Evolutionary conservation across 2,113 vertebrate genomes (phyloP).

Genomic region (Elephantulus edwardii): DNA sequence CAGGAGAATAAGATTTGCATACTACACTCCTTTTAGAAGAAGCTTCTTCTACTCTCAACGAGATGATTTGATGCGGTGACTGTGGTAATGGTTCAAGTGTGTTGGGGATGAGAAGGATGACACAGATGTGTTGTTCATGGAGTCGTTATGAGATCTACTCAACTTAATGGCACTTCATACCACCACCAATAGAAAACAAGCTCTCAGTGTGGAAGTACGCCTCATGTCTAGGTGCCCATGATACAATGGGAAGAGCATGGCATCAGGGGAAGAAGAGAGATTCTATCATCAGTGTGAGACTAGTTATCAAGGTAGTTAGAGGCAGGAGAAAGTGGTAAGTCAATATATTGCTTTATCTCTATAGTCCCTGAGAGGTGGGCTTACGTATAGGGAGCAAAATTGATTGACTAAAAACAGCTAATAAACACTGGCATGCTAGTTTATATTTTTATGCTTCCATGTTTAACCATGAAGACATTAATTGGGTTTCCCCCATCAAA

Average conservation of each 20-base stretch:
- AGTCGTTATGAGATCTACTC: too few relatives aligned
- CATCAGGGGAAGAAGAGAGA: background rate
- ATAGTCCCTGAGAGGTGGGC: background rate
- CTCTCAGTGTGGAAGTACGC: background rate
- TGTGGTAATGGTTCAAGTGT: too few relatives aligned
- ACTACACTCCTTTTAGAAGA: background rate
- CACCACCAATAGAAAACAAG: background rate
- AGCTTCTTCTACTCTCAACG: too few relatives aligned
- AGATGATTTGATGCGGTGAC: too few relatives aligned
- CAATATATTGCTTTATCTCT: background rate
- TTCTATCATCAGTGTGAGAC: background rate
- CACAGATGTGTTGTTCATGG: too few relatives aligned
- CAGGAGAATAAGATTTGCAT: background rate
- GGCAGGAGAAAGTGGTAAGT: background rate
- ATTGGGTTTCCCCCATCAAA: background rate
- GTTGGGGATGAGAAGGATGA: too few relatives aligned
- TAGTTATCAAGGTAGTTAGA: background rate
- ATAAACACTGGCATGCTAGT: background rate
- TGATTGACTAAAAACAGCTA: slow-evolving; percentile 23
- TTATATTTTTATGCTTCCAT: background rate
- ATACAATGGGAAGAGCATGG: background rate
- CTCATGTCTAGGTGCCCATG: background rate
- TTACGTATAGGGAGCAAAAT: background rate
- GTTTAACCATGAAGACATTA: background rate
- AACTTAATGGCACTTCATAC: too few relatives aligned